These are phyloP conservation scores for Nematostella vectensis DNA, from an alignment of 92 coral and sea anemone species.

Conservation along the genomic window DNA sequence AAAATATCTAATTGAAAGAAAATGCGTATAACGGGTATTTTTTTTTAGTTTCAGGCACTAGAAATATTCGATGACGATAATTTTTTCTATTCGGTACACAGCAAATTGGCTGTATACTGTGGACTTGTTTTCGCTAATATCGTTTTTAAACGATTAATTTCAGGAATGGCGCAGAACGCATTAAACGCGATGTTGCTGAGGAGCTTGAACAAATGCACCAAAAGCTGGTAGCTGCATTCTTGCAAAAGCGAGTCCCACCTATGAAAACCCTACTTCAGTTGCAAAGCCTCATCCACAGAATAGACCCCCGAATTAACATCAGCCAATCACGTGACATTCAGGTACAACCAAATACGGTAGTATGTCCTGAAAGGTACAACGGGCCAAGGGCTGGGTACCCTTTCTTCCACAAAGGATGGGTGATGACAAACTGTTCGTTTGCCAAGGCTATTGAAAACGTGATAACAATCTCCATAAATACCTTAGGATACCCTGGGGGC, in stretches of 20 bases:
- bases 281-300: constrained; percentile 10
- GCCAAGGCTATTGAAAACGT: constrained; percentile 25
- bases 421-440: constrained; percentile 20
- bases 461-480: constrained; percentile 19
- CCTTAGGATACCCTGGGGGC: constrained; percentile 18
- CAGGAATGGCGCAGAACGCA: too few species aligned
- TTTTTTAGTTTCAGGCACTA: too few species aligned
- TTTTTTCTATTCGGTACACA: too few species aligned
- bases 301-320: constrained; percentile 8
- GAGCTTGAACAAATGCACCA: constrained; percentile 6
- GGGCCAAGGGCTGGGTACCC: constrained; percentile 37
- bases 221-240: not conserved
- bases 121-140: too few species aligned
- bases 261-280: not conserved
- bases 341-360: constrained; percentile 1
- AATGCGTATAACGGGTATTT: too few species aligned
- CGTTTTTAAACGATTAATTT: too few species aligned
- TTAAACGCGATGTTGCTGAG: constrained; percentile 1
- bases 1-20: too few species aligned
- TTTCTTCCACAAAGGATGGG: constrained; percentile 33
- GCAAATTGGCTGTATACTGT: too few species aligned
- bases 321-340: not conserved
- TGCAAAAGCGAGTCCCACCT: not conserved
- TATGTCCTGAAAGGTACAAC: constrained; percentile 30
- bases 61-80: too few species aligned